Evolutionary conservation across 2,888 invertebrate species (phyloP).

Genomic region (Bibio marci): DNA sequence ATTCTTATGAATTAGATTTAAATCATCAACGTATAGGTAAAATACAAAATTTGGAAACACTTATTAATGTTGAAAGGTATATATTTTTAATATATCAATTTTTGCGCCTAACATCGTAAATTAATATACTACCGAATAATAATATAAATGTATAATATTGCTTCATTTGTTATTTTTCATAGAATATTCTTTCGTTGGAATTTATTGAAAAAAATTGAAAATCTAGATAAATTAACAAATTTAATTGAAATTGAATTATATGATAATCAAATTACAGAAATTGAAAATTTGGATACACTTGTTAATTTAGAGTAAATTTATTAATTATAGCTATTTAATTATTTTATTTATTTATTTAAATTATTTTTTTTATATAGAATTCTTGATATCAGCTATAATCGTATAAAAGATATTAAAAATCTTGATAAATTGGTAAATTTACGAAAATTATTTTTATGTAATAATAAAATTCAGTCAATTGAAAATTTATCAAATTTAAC

Average conservation of each 20-base stretch:
- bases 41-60: slow-evolving; percentile 65
- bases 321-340: slow-evolving; percentile 3
- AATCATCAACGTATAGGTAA: slow-evolving; percentile 77
- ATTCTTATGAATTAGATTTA: slow-evolving; percentile 47
- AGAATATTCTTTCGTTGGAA: slow-evolving; percentile 84
- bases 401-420: slow-evolving; percentile 73
- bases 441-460: slow-evolving; percentile 70
- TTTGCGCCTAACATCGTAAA: background rate
- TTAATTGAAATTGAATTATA: slow-evolving; percentile 84
- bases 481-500: slow-evolving; percentile 70
- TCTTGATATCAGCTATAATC: slow-evolving; percentile 90
- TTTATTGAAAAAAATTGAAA: slow-evolving; percentile 86
- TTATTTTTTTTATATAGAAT: slow-evolving; percentile 35
- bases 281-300: slow-evolving; percentile 76
- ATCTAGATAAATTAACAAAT: slow-evolving; percentile 55
- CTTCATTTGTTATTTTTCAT: slow-evolving; percentile 8
- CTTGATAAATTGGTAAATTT: slow-evolving; percentile 57
- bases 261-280: slow-evolving; percentile 87
- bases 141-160: background rate
- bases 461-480: slow-evolving; percentile 76
- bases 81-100: background rate
- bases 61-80: slow-evolving; percentile 52
- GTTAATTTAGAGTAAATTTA: slow-evolving; percentile 72
- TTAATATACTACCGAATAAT: background rate
- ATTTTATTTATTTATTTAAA: slow-evolving; percentile 2